phyloP scores from a whole-genome alignment of 2,888 invertebrate genomes.

The Crioceris asparagi region DNA sequence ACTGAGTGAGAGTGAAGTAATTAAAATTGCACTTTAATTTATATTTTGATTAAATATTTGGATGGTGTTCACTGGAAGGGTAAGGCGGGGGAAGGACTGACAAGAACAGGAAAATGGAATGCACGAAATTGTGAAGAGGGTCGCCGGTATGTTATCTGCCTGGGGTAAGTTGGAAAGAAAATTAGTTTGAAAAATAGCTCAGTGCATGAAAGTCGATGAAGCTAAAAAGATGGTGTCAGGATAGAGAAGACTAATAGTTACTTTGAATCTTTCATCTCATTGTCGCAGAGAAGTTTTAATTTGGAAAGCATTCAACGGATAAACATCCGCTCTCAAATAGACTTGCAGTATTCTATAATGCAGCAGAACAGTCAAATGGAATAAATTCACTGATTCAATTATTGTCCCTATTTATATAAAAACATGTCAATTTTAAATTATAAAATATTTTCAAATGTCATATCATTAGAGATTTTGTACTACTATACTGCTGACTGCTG shows the following conservation, averaged over 20 bases:
- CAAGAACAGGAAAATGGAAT: constrained; percentile 15
- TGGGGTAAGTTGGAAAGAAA: constrained; percentile 17
- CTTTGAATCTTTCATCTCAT: constrained; percentile 22
- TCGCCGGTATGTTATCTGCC: constrained; percentile 11
- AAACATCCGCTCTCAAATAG: too few species aligned
- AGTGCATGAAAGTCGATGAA: constrained; percentile 22
- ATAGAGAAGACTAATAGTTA: constrained; percentile 24
- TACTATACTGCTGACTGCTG: too few species aligned
- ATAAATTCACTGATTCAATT: too few species aligned
- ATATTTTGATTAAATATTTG: constrained; percentile 17
- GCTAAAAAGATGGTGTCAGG: constrained; percentile 24
- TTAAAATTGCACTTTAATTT: constrained; percentile 16
- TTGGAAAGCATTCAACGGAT: constrained; percentile 15
- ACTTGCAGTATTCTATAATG: too few species aligned
- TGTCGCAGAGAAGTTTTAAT: constrained; percentile 18
- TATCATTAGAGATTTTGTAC: too few species aligned
- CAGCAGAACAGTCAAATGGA: too few species aligned
- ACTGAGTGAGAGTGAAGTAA: constrained; percentile 13
- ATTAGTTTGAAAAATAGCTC: constrained; percentile 25
- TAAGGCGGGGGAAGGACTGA: too few species aligned
- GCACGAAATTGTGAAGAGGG: constrained; percentile 15
- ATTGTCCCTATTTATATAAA: too few species aligned
- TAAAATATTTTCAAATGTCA: too few species aligned
- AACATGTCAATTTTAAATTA: too few species aligned
- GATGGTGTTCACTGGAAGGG: constrained; percentile 13